A percentile compares a stretch with the other conserved stretches of the same genome.
Evolutionary conservation across 2,888 invertebrate species (phyloP).

Genomic region (Macrostomum cliftonense): DNA sequence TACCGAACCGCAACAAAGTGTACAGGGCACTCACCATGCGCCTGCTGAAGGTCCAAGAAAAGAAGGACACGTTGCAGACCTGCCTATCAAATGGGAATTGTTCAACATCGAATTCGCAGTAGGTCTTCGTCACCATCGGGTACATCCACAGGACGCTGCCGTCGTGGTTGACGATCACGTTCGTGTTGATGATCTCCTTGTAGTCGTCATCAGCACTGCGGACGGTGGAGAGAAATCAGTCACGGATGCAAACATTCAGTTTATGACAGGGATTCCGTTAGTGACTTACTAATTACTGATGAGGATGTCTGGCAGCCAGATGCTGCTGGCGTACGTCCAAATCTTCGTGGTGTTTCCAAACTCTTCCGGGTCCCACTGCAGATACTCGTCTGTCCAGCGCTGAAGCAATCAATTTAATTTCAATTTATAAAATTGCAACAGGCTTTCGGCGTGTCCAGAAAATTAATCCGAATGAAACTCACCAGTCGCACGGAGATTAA

Average conservation of each 20-base stretch:
- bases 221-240: too few relatives aligned
- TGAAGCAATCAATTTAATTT: slow-evolving; percentile 23
- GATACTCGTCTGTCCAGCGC: slow-evolving; percentile 87
- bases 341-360: slow-evolving; percentile 78
- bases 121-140: slow-evolving; percentile 95
- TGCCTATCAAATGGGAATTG: slow-evolving; percentile 99
- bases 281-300: slow-evolving; percentile 80
- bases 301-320: slow-evolving; percentile 95
- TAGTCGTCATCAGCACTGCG: slow-evolving; percentile 94
- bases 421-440: too few relatives aligned
- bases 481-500: too few relatives aligned
- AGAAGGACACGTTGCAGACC: slow-evolving; percentile 96
- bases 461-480: too few relatives aligned
- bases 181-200: slow-evolving; percentile 95
- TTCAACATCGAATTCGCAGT: slow-evolving; percentile 94
- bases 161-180: slow-evolving; percentile 87
- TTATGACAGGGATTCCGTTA: too few relatives aligned
- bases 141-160: slow-evolving; percentile 92
- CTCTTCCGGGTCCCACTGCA: slow-evolving; percentile 88
- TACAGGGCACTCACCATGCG: neutral
- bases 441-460: too few relatives aligned
- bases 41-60: slow-evolving; percentile 29
- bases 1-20: too few relatives aligned
- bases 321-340: slow-evolving; percentile 80
- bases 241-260: too few relatives aligned